phyloP scores from a whole-genome alignment of 1,140 invertebrate species.

The Sycobia sp. region DNA sequence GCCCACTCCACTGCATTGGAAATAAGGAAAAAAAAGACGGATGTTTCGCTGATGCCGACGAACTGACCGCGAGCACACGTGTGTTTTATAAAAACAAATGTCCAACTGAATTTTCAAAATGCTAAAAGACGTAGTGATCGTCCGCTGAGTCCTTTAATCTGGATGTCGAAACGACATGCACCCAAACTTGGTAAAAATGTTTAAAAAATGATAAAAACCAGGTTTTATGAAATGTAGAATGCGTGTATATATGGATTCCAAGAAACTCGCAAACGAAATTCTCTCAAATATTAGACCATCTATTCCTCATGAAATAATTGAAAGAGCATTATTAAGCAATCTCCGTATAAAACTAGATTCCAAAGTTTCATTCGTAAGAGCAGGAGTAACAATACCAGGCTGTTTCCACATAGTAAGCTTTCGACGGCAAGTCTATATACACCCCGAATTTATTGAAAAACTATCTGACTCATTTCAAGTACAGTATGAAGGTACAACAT shows the following conservation, averaged over 20 bases:
- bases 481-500: not conserved
- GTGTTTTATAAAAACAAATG: too few species aligned
- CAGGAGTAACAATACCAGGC: not conserved
- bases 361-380: not conserved
- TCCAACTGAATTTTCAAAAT: too few species aligned
- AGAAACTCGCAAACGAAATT: conserved; percentile 6
- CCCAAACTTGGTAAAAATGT: too few species aligned
- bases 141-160: too few species aligned
- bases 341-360: not conserved
- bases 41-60: too few species aligned
- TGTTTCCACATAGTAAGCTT: conserved; percentile 7
- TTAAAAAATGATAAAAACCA: too few species aligned
- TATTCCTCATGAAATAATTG: not conserved
- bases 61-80: too few species aligned
- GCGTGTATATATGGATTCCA: conserved; percentile 10
- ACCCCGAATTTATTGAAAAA: not conserved
- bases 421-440: conserved; percentile 14
- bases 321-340: not conserved
- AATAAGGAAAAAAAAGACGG: too few species aligned
- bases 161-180: too few species aligned
- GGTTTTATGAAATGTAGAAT: conserved; percentile 24
- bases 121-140: too few species aligned
- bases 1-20: too few species aligned
- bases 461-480: not conserved
- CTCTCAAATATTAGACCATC: conserved; percentile 1